Percentiles rank a stretch among this genome's conserved stretches.
These are phyloP conservation scores for Labroides dimidiatus DNA, from an alignment of 2,797 vertebrate genomes.

Conservation along the genomic window DNA sequence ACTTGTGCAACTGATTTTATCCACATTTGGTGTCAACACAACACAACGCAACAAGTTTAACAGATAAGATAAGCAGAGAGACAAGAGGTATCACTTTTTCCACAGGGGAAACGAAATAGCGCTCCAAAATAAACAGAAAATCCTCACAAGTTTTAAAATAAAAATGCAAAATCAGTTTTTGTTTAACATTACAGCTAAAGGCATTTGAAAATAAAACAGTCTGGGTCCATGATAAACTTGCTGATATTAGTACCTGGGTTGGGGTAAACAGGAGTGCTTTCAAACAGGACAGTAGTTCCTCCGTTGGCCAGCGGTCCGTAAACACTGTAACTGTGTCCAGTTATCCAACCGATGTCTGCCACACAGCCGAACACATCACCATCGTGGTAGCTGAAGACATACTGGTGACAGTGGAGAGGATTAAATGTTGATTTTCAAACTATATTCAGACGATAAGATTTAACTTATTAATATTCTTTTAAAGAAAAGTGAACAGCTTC, in stretches of 20 bases:
- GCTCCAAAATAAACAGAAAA: too few relatives aligned
- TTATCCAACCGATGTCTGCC: conserved; percentile 98
- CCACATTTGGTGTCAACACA: too few relatives aligned
- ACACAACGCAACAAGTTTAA: too few relatives aligned
- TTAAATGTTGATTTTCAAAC: not conserved
- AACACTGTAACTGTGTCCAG: conserved; percentile 95
- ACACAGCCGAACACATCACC: conserved; percentile 94
- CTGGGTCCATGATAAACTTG: not conserved
- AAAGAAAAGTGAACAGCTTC: not conserved
- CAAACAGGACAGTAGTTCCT: conserved; percentile 93
- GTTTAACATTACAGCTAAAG: too few relatives aligned
- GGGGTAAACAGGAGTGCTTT: conserved; percentile 95
- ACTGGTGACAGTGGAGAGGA: conserved; percentile 73
- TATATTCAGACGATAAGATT: conserved; percentile 19
- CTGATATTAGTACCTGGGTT: conserved; percentile 88
- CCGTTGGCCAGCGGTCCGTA: conserved; percentile 96
- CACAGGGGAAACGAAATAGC: too few relatives aligned
- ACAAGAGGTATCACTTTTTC: too few relatives aligned
- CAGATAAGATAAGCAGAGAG: too few relatives aligned
- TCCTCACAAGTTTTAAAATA: too few relatives aligned
- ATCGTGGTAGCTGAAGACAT: conserved; percentile 92
- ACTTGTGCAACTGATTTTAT: too few relatives aligned
- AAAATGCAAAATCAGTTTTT: too few relatives aligned
- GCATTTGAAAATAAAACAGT: not conserved
- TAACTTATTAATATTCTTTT: too few relatives aligned